phyloP scores from a whole-genome alignment of 2,113 vertebrate species.

The Pogonocichla stellata region DNA sequence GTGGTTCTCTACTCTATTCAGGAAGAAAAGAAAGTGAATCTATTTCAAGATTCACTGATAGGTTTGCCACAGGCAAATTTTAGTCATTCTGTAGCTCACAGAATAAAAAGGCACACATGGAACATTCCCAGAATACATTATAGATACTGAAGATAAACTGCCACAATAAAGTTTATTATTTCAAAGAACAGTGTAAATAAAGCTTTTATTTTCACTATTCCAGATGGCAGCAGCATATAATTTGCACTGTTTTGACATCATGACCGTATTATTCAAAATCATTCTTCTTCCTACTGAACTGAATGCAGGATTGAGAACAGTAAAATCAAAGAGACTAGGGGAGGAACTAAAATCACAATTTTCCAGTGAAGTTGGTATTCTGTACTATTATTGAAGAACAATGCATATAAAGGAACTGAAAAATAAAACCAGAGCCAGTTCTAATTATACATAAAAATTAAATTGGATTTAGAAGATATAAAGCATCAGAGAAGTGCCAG shows the following conservation, averaged over 20 bases:
- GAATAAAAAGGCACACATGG: conserved; percentile 50
- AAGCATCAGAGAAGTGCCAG: background rate
- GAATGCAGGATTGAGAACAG: conserved; percentile 42
- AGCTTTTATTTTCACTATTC: conserved; percentile 69
- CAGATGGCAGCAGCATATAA: conserved; percentile 66
- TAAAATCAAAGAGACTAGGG: conserved; percentile 19
- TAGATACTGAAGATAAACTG: conserved; percentile 28
- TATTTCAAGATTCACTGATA: conserved; percentile 2
- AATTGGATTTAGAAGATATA: conserved; percentile 1
- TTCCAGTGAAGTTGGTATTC: conserved; percentile 1
- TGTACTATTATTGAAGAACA: background rate
- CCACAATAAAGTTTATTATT: conserved; percentile 55
- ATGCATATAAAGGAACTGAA: background rate
- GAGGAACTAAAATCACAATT: conserved; percentile 34
- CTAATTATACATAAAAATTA: conserved; percentile 23
- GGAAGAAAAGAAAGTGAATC: background rate
- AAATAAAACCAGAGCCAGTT: conserved; percentile 6
- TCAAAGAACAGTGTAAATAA: conserved; percentile 69
- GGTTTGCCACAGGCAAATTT: conserved; percentile 37
- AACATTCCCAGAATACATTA: conserved; percentile 30
- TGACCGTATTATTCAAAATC: conserved; percentile 61
- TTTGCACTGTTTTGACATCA: conserved; percentile 69
- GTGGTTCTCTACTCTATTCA: background rate
- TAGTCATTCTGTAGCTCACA: conserved; percentile 16
- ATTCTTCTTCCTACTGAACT: conserved; percentile 39